Base-by-base conservation (phyloP, 1,140 invertebrate species). In the Drosophila yakuba region DNA sequence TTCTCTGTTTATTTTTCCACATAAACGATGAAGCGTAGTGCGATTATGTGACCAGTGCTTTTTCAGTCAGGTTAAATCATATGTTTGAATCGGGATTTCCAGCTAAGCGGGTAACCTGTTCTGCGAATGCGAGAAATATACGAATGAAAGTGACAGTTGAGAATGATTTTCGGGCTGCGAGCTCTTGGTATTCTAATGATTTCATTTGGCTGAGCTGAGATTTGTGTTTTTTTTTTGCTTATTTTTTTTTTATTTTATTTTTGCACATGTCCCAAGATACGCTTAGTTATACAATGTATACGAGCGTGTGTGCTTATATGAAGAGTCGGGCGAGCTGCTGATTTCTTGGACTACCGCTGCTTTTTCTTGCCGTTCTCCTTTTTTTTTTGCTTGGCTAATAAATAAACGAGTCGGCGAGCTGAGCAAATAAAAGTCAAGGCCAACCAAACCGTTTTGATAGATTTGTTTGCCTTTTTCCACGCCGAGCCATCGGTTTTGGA, bases 351-450 rank as follows among this genome's bases (percentile, higher is more conserved):
- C 44, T 4, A 17, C n/a, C 17, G 64, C 15, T 39, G 52, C 48
- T 71, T 38, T 39, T 71, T 57, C 51, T 72, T 67, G 62, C 35
- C 66, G 32, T 51, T 63, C 74, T 76, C 44, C 63, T 64, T 80
- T 64, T 80, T 80, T 17, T 17, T 17, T 61, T 62, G 75, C 48
- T 64, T 76, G 79, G 59, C 66, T 76, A 83, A 75, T 81, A 84
- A 78, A 86, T 75, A 86, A 86, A 80, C 83, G 69, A 86, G 84
- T 83, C 82, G 75, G 78, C 39, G 74, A 67, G 79, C 58, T 76
- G 72, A 68, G 59, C 57, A 76, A 88, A 89, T 79, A 89, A 86
- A 88, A 86, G 83, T 88, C 83, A 88, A 88, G 83, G 83, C 68
- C 76, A 89, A 63, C 35, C 44, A 43, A 56, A 57, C 35, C 56